phyloP scores from a whole-genome alignment of 2,888 invertebrate genomes.

The Philonicus albiceps region DNA sequence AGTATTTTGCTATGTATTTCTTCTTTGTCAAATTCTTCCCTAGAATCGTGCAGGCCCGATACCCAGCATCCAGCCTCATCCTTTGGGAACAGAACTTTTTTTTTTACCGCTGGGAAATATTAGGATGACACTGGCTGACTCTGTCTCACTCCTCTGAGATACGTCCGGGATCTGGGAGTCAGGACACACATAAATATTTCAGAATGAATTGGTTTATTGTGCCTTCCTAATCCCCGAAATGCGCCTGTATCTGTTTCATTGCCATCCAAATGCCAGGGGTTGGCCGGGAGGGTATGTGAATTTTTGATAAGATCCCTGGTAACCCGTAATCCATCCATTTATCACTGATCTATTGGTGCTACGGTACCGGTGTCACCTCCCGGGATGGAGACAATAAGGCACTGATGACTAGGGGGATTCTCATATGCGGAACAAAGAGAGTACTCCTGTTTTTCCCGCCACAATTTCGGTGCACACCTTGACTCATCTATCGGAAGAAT shows the following conservation, averaged over 20 bases:
- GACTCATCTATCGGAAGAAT: constrained; percentile 23
- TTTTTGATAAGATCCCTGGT: constrained; percentile 43
- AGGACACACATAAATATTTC: constrained; percentile 39
- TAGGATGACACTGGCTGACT: constrained; percentile 16
- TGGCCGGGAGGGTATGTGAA: constrained; percentile 28
- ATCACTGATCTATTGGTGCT: constrained; percentile 47
- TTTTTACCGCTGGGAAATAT: constrained; percentile 38
- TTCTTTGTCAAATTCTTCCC: neutral
- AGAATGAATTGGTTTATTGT: constrained; percentile 41
- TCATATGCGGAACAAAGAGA: constrained; percentile 7
- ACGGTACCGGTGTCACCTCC: constrained; percentile 30
- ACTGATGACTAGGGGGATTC: constrained; percentile 7
- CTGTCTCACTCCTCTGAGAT: neutral
- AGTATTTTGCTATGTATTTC: neutral
- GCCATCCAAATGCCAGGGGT: neutral
- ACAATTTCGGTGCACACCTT: constrained; percentile 32
- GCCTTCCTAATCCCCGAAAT: constrained; percentile 14
- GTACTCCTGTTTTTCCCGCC: constrained; percentile 15
- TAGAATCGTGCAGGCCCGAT: neutral
- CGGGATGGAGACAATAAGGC: constrained; percentile 44
- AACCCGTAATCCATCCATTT: constrained; percentile 44
- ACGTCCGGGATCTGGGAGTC: neutral
- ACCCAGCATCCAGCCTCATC: neutral
- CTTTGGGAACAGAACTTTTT: constrained; percentile 25
- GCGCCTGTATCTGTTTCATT: constrained; percentile 16